Base-by-base conservation (phyloP, 2,797 vertebrate genomes). In the Ptychadena robeensis region DNA sequence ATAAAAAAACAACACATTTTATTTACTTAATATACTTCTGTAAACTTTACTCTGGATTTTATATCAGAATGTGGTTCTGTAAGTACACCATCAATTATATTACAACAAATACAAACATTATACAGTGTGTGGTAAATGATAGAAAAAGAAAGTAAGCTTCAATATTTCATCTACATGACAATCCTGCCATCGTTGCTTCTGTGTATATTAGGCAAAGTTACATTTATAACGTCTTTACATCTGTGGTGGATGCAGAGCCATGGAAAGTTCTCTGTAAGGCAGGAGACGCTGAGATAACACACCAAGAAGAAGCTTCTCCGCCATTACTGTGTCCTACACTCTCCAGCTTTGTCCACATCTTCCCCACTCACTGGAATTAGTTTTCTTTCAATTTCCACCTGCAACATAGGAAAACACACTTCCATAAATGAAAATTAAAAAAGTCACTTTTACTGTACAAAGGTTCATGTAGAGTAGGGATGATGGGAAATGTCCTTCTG, bases 321-420 rank as follows among this genome's bases (percentile, higher is more conserved):
- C 4, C 28, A 4, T 74, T 71, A 99, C 89, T 99, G 98, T 81
- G 95, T 95, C 78, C 93, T 86, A 63, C 98, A 99, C 80, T 93
- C 94, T 27, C 94, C 92, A 15, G 95, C 91, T 86, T 91, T 96
- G 86, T 94, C 92, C 32, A 94, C 91, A 86, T 98, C 96, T 9
- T 94, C 94, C 87, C 93, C 93, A 73, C 93, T 92, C 14, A 93
- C 94, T 81, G 94, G 94, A 87, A 98, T 96, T 94, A 95, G 94
- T 87, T 97, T 98, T 93, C 95, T 98, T 89, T 99, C 97, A 86
- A 99, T 97, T 91, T 99, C 96, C 91, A 99, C 95, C 98, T 99
- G 86, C 35, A 88, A 59, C 12, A 3, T 79, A 69, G 48, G 15
- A 2, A 79, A 70, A 86, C 6, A 53, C 6, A 22, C n/a, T n/a